Percentiles rank a stretch among this genome's conserved stretches.
Conservation (phyloP, 2,113 vertebrate species). For the Percina caprodes region DNA sequence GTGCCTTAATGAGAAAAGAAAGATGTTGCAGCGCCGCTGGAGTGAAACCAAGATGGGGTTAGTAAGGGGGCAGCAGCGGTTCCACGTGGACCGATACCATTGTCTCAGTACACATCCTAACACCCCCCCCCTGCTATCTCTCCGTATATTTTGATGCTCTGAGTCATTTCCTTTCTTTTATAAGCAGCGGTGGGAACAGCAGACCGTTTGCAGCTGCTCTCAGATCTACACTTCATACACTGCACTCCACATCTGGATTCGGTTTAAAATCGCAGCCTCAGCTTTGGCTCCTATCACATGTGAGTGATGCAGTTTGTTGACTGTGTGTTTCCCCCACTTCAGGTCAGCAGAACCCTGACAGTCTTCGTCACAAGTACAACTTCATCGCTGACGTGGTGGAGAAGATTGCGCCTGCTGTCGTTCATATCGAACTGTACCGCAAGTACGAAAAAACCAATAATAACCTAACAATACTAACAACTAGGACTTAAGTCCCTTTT, state of each 20-base stretch:
- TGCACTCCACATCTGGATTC: slow-evolving; percentile 43
- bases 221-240: not conserved
- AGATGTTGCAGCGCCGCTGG: slow-evolving; percentile 29
- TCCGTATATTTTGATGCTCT: not conserved
- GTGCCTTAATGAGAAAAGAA: not conserved
- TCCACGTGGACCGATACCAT: not conserved
- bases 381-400: slow-evolving; percentile 99
- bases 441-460: slow-evolving; percentile 85
- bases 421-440: slow-evolving; percentile 96
- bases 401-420: slow-evolving; percentile 97
- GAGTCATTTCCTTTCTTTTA: slow-evolving; percentile 59
- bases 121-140: not conserved
- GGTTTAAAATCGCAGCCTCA: not conserved
- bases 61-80: slow-evolving; percentile 1
- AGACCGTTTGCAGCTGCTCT: slow-evolving; percentile 37
- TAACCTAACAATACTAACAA: not conserved
- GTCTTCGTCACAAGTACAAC: slow-evolving; percentile 93
- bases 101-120: not conserved
- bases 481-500: slow-evolving; percentile 36
- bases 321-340: slow-evolving; percentile 15
- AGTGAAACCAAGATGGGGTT: not conserved
- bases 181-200: slow-evolving; percentile 10
- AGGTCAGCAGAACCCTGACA: slow-evolving; percentile 94
- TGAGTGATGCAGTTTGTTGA: not conserved
- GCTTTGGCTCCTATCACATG: not conserved